phyloP scores from a whole-genome alignment of 2,888 invertebrate genomes.

The Harpalus rufipes region DNA sequence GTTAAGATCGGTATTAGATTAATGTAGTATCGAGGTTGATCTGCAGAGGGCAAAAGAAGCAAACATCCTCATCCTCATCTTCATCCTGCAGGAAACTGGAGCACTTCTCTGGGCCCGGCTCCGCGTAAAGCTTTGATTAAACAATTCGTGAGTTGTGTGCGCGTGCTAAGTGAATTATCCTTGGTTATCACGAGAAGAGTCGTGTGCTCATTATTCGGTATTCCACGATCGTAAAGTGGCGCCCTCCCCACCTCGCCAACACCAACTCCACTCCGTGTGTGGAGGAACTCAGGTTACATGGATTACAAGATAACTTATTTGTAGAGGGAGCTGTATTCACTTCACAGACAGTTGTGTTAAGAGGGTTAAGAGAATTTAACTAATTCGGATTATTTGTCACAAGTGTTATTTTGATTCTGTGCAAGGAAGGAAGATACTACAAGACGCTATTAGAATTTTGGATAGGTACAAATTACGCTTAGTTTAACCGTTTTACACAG shows the following conservation, averaged over 20 bases:
- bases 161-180: constrained; percentile 47
- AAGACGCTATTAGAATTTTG: constrained; percentile 52
- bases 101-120: not conserved
- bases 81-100: constrained; percentile 8
- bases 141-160: constrained; percentile 40
- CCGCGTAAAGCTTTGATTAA: constrained; percentile 39
- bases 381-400: constrained; percentile 54
- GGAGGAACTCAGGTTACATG: constrained; percentile 43
- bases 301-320: constrained; percentile 55
- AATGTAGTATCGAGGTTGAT: constrained; percentile 4
- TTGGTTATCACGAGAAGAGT: constrained; percentile 50
- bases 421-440: constrained; percentile 21
- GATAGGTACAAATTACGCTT: constrained; percentile 48
- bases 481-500: constrained; percentile 31
- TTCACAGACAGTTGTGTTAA: constrained; percentile 48
- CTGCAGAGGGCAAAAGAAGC: constrained; percentile 10
- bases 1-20: not conserved
- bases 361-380: constrained; percentile 59
- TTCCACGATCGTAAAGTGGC: constrained; percentile 52
- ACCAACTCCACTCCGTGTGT: constrained; percentile 11
- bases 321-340: constrained; percentile 45
- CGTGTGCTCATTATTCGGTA: constrained; percentile 54
- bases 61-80: not conserved
- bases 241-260: not conserved
- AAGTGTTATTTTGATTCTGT: constrained; percentile 54